Evolutionary conservation across 2,888 invertebrate species (phyloP), one percentile per base, ranked within the genome.

Genomic region (Apeira syringaria): DNA sequence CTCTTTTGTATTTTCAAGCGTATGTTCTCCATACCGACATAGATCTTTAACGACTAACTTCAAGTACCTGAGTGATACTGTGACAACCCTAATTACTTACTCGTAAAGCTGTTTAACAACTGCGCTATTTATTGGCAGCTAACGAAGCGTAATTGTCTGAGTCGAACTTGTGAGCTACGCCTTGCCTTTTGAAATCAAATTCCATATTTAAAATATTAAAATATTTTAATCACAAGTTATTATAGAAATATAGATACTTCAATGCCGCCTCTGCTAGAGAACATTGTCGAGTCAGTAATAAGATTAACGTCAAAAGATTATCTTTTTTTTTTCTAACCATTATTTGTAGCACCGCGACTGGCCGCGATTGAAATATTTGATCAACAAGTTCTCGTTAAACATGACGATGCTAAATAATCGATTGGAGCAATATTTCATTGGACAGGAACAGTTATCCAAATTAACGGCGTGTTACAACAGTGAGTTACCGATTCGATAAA

Each of bases 81-180:
- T 28, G 32, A 18, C 43, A 43, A 12, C 43, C 43, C 43, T 43
- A 33, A 43, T 43, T 43, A 43, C 32, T 11, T 37, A 71, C 70
- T 68, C 70, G 72, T 77, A 69, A 79, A 78, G 67, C 63, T 74
- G 75, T 70, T 74, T 64, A 70, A 70, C 71, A 67, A 68, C 71
- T 64, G 60, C 63, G 68, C 70, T 78, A 80, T 84, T 84, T 83
- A 83, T 80, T 81, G 75, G 69, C 62, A 60, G 69, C 73, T 77
- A 77, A 79, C 79, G 72, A 75, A 75, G 74, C 74, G 76, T 81
- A 80, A 83, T 80, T 78, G 73, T 75, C 64, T 63, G 56, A 61
- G 55, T 59, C 61, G 54, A 56, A 62, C 58, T 56, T 61, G 60
- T 62, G 67, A 66, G 62, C 59, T 60, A 67, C 63, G 64, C 60